Evolutionary conservation across 2,888 invertebrate genomes (phyloP), one percentile per base, ranked within the genome.

Genomic region (Penaeus monodon): DNA sequence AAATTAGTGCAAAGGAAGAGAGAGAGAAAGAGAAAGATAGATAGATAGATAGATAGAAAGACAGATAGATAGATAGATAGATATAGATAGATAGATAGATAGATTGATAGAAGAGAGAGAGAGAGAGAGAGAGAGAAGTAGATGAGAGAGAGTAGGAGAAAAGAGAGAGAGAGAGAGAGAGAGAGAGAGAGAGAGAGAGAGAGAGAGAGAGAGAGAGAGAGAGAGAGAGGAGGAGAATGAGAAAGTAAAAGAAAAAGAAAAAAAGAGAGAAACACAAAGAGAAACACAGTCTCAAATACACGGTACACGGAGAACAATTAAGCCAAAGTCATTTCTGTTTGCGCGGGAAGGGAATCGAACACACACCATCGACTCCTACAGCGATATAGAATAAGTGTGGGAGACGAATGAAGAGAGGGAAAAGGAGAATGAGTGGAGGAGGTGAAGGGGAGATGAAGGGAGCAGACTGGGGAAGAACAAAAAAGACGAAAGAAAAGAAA

Each of bases 71-170:
- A 49, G 78, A 79, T 12, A 29, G 66, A 81, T 1, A 38, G 49
- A 77, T 1, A 49, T n/a, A 49, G n/a, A 68, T n/a, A 68, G 68
- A 68, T 1, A 27, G n/a, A 57, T 14, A 57, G 10, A 14, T 1
- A 68, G 68, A n/a, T 33, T n/a, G n/a, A n/a, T n/a, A n/a, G n/a
- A 68, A 81, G 80, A 33, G 33, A 80, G 27, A 65, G 20, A 49
- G 14, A 64, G 29, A 8, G 3, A 33, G 22, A 14, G 4, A 38
- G 29, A 38, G 14, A 68, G 24, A 38, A 24, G 33, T 17, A 33
- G 66, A 68, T 27, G 44, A 68, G 68, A 38, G 49, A 29, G 24
- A 44, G 82, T 33, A 24, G 38, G 44, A 82, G 49, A 82, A 22
- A 68, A 44, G 4, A 70, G 65, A 44, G 22, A 63, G 70, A 38